phyloP scores from a whole-genome alignment of 2,888 invertebrate species.

The Netelia inedita region DNA sequence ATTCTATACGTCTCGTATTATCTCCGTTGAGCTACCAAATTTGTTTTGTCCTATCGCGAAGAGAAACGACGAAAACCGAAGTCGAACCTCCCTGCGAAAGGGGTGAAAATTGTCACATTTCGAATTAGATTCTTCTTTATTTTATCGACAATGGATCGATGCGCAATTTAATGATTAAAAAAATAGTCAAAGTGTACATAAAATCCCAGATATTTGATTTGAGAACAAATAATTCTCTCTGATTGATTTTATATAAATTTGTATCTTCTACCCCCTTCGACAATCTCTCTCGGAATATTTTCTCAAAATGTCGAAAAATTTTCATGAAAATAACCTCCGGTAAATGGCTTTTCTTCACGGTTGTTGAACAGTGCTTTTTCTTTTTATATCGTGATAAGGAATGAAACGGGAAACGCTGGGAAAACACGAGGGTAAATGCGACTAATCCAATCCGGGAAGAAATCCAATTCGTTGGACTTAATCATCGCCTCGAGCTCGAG shows the following conservation, averaged over 20 bases:
- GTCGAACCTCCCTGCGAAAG: no score
- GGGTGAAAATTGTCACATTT: no score
- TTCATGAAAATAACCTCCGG: no score
- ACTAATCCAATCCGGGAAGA: conserved; percentile 44
- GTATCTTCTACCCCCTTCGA: no score
- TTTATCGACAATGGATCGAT: no score
- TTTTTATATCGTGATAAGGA: conserved; percentile 24
- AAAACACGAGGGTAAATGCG: conserved; percentile 26
- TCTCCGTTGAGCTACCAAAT: not conserved
- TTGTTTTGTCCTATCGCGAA: no score
- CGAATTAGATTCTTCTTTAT: no score
- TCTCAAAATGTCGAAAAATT: no score
- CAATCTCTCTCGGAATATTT: no score
- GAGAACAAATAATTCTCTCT: no score
- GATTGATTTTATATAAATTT: no score
- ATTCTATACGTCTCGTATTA: not conserved
- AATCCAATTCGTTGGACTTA: conserved; percentile 55
- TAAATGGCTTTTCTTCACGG: not conserved
- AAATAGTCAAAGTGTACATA: not conserved
- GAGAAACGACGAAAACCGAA: no score
- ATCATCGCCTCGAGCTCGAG: conserved; percentile 42
- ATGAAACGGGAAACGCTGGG: conserved; percentile 2
- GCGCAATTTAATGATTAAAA: not conserved
- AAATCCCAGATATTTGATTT: not conserved
- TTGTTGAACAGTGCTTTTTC: not conserved